Conservation (phyloP, 64 coral and sea anemone species). For the Montipora foliosa region DNA sequence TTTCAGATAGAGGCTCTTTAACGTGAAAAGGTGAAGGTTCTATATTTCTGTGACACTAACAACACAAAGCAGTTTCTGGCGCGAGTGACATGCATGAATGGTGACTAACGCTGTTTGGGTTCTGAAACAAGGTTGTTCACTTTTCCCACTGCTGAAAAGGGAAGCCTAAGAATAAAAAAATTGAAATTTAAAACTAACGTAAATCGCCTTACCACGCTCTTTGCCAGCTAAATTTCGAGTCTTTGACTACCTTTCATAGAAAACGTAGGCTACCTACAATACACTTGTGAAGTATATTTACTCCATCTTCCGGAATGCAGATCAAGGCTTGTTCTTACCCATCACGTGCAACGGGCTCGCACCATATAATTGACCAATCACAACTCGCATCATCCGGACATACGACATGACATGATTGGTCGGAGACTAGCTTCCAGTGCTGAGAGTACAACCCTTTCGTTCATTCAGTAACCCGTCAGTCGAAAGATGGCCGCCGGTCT, state of each 20-base stretch:
- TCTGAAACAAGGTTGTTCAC: no score
- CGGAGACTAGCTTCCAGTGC: neutral
- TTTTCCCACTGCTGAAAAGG: neutral
- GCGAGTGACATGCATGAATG: neutral
- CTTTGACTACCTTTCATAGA: neutral
- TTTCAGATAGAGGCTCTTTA: no score
- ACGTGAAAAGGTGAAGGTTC: no score
- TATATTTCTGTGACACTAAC: neutral
- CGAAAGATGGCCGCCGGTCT: neutral
- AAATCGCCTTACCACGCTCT: neutral
- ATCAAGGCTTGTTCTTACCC: neutral
- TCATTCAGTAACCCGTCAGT: neutral
- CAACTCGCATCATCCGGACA: neutral
- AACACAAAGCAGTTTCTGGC: neutral
- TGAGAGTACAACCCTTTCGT: neutral
- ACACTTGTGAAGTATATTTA: neutral
- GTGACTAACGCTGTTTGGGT: no score
- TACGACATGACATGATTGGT: neutral
- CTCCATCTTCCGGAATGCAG: neutral
- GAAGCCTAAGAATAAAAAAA: neutral
- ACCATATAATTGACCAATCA: neutral
- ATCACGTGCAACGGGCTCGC: neutral
- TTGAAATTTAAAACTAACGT: neutral
- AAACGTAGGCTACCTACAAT: neutral
- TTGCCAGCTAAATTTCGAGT: neutral